Base-by-base conservation (phyloP, 2,888 invertebrate species). In the Drosophila melanosoma region DNA sequence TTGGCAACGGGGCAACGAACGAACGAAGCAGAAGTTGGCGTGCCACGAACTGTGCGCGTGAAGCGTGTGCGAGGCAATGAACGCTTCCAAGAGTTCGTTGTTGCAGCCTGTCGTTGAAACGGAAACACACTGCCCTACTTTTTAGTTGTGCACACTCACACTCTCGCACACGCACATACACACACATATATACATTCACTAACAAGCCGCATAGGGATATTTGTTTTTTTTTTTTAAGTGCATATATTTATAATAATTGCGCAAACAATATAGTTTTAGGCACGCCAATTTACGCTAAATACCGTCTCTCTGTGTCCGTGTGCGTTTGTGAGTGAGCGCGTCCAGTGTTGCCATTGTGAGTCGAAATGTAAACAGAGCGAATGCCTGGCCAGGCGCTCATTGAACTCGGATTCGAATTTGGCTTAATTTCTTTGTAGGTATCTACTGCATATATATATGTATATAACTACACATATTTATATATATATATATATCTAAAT, bases 91-190 rank as follows among this genome's bases (percentile, higher is more conserved):
- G 51, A 78, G 74, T 74, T 33, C n/a, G 56, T 12, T 76, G 68
- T 76, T 72, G 87, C 77, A 77, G 79, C 71, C 75, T 82, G 80
- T 79, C 76, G 83, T 81, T 74, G 69, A 87, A 81, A 89, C 82
- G 81, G 84, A 92, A 92, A 90, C 92, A 92, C 91, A 92, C 90
- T 92, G 92, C 90, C 92, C 92, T 92, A 92, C 83, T 92, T 92
- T 92, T 86, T 75, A 89, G 79, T 80, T 80, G 75, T 72, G 76
- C 74, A 68, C 66, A 64, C 3, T 53, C 56, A 65, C 72, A 79
- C 65, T 79, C 69, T 74, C 52, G 63, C 72, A 70, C 11, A 57
- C 48, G 63, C 42, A 49, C 59, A 29, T 6, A 48, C 42, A n/a
- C 38, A 49, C 12, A 20, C 10, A 45, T 20, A 51, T 51, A 49